Percentiles rank a stretch among this genome's conserved stretches.
phyloP scores from a whole-genome alignment of 2,888 invertebrate genomes.

The Reticulitermes lucifugus region DNA sequence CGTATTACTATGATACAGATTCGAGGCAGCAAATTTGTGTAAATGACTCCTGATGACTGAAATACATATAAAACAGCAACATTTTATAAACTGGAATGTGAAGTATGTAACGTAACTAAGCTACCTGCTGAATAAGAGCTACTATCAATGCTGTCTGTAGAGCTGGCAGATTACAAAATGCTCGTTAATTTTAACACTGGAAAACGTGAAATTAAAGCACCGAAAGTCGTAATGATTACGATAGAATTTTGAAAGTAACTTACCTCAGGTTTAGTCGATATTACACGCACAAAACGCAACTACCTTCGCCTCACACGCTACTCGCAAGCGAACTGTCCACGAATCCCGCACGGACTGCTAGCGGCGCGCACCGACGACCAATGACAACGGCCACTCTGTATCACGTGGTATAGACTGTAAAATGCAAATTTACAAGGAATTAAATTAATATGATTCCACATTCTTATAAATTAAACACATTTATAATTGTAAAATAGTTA shows the following conservation, averaged over 20 bases:
- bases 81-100: too few species aligned
- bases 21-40: too few species aligned
- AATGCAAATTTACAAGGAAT: background rate
- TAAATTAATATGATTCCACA: background rate
- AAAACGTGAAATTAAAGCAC: too few species aligned
- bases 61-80: too few species aligned
- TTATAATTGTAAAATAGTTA: background rate
- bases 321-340: constrained; percentile 23
- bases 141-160: background rate
- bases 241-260: background rate
- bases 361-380: constrained; percentile 39
- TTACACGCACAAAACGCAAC: background rate
- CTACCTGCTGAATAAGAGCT: background rate
- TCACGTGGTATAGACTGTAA: constrained; percentile 41
- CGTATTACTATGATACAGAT: too few species aligned
- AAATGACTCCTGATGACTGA: too few species aligned
- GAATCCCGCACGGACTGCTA: background rate
- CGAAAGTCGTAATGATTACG: background rate
- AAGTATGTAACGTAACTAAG: background rate
- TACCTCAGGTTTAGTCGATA: constrained; percentile 24
- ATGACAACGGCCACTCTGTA: constrained; percentile 15
- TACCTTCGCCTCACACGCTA: constrained; percentile 4
- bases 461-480: background rate
- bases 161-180: too few species aligned
- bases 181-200: too few species aligned